phyloP scores from a whole-genome alignment of 2,113 vertebrate genomes.

The Pycnonotus jocosus region DNA sequence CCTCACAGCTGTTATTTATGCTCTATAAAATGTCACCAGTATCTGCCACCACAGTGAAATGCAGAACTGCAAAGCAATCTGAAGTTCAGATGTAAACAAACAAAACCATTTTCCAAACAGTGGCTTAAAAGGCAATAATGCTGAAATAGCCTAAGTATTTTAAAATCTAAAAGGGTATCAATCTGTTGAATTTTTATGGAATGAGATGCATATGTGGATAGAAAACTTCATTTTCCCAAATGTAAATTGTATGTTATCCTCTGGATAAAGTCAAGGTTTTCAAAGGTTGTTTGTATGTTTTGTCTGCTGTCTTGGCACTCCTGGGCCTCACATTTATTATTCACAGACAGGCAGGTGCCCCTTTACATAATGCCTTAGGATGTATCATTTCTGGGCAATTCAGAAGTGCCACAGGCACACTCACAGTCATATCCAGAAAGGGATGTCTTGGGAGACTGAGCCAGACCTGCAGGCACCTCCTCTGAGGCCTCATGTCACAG shows the following conservation, averaged over 20 bases:
- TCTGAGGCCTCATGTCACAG: background rate
- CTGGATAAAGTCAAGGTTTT: background rate
- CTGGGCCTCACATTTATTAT: background rate
- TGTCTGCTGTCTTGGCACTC: background rate
- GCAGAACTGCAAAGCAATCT: background rate
- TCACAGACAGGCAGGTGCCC: background rate
- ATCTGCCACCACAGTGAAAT: background rate
- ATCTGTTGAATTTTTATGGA: background rate
- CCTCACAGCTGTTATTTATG: slow-evolving; percentile 37
- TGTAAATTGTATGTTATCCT: background rate
- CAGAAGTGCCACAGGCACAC: background rate
- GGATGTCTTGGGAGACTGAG: background rate
- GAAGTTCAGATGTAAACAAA: slow-evolving; percentile 13
- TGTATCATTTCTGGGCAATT: background rate
- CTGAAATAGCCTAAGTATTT: background rate
- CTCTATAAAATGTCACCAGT: slow-evolving; percentile 10
- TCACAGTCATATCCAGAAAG: background rate
- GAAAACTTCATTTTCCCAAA: background rate
- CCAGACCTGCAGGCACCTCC: background rate
- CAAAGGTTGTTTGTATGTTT: background rate
- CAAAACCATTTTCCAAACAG: background rate
- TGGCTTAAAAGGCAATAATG: background rate
- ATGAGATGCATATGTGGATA: background rate
- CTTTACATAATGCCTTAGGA: background rate
- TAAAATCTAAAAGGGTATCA: background rate